Base-by-base conservation (phyloP, 2,113 vertebrate genomes). In the Myodes glareolus region DNA sequence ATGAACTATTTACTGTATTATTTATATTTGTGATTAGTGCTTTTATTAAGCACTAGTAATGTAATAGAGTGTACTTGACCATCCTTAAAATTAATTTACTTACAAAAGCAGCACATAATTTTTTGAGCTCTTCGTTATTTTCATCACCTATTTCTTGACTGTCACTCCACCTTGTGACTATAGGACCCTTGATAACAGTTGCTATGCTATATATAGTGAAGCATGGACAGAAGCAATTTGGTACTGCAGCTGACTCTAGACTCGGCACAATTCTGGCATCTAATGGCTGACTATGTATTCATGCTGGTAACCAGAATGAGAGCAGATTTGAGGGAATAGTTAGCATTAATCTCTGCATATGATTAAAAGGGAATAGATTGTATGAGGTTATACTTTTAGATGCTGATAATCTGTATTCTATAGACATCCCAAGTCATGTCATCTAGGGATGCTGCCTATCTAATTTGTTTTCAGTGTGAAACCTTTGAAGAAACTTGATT, bases 21-120 rank as follows among this genome's bases (percentile, higher is more conserved):
- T 67, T 95, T 88, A 23, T 29, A 14, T 52, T 78, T 72, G n/a
- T 61, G 42, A 67, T 47, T 65, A 4, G 23, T 55, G 39, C 23
- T 94, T 97, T 96, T 86, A 63, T 81, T 77, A 94, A 33, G 39
- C 55, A 58, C 55, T 58, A 58, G 19, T 4, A 3, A 1, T 94
- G 11, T 72, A 76, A 77, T 11, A 13, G 29, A 65, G 29, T 85
- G 3, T 9, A 81, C 27, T 75, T 73, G 75, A 12, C 42, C 16
- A 75, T 47, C 31, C 70, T 58, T 75, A 19, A 95, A 94, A 50
- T 78, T 23, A 68, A 68, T 61, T 55, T 73, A 68, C 39, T 87
- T 93, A 50, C n/a, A 92, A 90, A 90, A 86, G 31, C 7, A 90
- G 42, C 8, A 21, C 17, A 33, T 36, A 67, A 47, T 77, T 77